phyloP scores from a whole-genome alignment of 2,888 invertebrate genomes.

The Sturmia bella region DNA sequence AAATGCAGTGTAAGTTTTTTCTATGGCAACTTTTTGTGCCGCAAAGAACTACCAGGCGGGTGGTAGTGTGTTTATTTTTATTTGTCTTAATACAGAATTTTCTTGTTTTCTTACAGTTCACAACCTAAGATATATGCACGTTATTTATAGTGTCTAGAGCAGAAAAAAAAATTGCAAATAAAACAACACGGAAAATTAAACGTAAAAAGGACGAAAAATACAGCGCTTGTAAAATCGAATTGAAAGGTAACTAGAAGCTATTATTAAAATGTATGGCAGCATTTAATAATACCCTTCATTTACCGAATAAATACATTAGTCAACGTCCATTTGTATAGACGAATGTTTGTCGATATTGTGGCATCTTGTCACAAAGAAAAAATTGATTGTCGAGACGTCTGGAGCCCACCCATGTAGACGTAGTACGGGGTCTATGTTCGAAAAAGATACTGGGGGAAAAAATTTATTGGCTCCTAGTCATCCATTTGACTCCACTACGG shows the following conservation, averaged over 20 bases:
- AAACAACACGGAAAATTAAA: neutral
- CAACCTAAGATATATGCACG: constrained; percentile 40
- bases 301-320: too few relatives aligned
- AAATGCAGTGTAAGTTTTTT: neutral
- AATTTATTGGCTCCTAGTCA: too few relatives aligned
- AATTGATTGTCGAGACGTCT: too few relatives aligned
- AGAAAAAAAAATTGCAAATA: constrained; percentile 41
- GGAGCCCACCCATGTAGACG: too few relatives aligned
- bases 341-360: too few relatives aligned
- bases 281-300: too few relatives aligned
- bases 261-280: too few relatives aligned
- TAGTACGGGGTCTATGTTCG: too few relatives aligned
- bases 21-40: neutral
- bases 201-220: constrained; percentile 17
- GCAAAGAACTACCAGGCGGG: constrained; percentile 5
- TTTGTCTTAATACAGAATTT: neutral
- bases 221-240: neutral
- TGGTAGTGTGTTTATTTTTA: neutral
- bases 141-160: constrained; percentile 66
- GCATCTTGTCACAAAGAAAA: too few relatives aligned
- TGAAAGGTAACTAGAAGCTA: constrained; percentile 1
- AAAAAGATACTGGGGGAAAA: too few relatives aligned
- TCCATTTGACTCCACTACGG: too few relatives aligned
- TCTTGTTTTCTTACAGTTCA: constrained; percentile 25
- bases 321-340: too few relatives aligned